Evolutionary conservation across 2,797 vertebrate genomes (phyloP), one percentile per base, ranked within the genome.

Genomic region (Oryzias dopingdopingensis): DNA sequence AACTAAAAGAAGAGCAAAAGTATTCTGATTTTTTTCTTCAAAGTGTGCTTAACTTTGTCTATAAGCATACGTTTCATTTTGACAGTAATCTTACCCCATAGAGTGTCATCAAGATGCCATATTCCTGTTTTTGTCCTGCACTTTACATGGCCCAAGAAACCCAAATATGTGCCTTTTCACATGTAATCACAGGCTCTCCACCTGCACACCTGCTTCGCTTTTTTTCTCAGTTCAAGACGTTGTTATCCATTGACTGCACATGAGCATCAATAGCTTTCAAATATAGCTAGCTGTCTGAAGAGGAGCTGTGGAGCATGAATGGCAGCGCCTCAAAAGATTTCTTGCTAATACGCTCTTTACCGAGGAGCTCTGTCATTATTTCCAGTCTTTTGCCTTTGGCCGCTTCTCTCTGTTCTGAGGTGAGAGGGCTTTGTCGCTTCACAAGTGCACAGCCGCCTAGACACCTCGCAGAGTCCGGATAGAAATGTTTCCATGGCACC

Each of bases 211-310:
- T 56, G 60, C 62, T 78, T 72, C 79, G 63, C 76, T 56, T 72
- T 70, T 57, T 70, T 84, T 80, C 89, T 85, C 83, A 85, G 83
- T 88, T 88, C 82, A 80, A 68, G 84, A 87, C 86, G 91, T 86
- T 90, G 88, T 89, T 89, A 82, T 87, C 82, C 80, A 78, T 89
- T 85, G 89, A 92, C 87, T 84, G 72, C 81, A 88, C 85, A 85
- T 77, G 77, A 61, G 66, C 67, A 74, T 91, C 90, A 81, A 90
- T 90, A 86, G 83, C 84, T 88, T 89, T 92, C 84, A 90, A 86
- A 92, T 87, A 82, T 74, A 75, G 80, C 84, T 80, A 80, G 78
- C 86, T 88, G 79, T 90, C 77, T 91, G 83, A 87, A 90, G 85
- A 84, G 75, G 76, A 72, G 83, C 86, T 65, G 40, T 77, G 79